Base-by-base conservation (phyloP, 2,888 invertebrate species). In the Sinodicranocentrus sp. region DNA sequence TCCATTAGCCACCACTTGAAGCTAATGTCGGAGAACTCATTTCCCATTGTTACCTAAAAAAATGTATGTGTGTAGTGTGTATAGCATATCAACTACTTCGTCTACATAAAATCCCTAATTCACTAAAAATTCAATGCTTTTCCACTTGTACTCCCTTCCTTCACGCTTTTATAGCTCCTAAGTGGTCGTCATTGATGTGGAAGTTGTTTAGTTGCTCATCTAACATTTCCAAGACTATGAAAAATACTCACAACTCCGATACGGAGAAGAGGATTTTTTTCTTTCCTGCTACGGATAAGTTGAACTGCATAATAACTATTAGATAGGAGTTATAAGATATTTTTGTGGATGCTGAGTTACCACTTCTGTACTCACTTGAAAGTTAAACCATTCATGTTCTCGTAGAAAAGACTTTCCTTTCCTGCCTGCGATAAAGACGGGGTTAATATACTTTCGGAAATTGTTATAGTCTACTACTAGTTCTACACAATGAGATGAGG, bases 1-100 rank as follows among this genome's bases (percentile, higher is more conserved):
- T 83, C 83, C 83, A 83, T 83, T 83, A 77, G 77, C 77, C 59
- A 67, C 65, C 71, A 67, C 83, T 83, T 72, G 57, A 83, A 77
- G 72, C 59, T 72, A 67, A 83, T 57, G 71, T 72, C 54, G 82
- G 61, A 71, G 70, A 70, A 71, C 82, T 57, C 63, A 72, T 76
- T 76, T 52, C 72, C 48, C 70, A 72, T 77, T 83, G 83, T 83
- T 83, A 39, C 26, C 1, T 43, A 43, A 33, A 48, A 48, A 48
- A 48, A 48, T 48, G 48, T 48, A 10, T 15, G 15, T 15, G 6
- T 39, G 39, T 13, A 8, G 39, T 39, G 39, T 13, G 39, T 39
- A 39, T 39, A 13, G 39, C 6, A 39, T 39, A 39, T 48, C 15
- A 48, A 48, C 15, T 48, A 3, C n/a, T 48, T 48, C 8, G n/a